These are phyloP conservation scores for Ennomos erosarius DNA, from an alignment of 2,888 invertebrate genomes.

Conservation along the genomic window DNA sequence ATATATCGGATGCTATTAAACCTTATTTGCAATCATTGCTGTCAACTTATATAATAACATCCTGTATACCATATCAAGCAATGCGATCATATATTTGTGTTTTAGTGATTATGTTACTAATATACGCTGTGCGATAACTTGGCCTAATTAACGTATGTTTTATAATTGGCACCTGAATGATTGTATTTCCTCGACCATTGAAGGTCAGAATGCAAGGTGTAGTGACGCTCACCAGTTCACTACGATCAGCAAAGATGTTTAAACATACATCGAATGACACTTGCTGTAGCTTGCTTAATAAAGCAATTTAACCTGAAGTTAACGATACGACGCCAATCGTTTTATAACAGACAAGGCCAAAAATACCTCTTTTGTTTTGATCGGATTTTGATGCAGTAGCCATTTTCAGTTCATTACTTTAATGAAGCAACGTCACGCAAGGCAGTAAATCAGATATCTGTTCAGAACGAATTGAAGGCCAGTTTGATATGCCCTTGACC, in stretches of 20 bases:
- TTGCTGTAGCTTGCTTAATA: constrained; percentile 8
- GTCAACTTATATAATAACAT: too few species aligned
- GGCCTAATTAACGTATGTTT: constrained; percentile 65
- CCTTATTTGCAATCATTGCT: neutral
- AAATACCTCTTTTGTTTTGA: constrained; percentile 30
- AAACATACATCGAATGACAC: constrained; percentile 51
- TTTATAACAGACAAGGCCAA: constrained; percentile 8
- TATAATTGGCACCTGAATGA: constrained; percentile 69
- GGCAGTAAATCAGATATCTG: constrained; percentile 55
- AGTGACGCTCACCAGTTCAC: constrained; percentile 66
- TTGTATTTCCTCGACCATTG: constrained; percentile 79
- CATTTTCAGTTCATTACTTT: constrained; percentile 41
- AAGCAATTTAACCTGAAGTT: constrained; percentile 23
- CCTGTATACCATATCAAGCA: constrained; percentile 47
- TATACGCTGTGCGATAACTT: constrained; percentile 70
- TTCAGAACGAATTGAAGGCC: constrained; percentile 64
- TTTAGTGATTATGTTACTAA: constrained; percentile 43
- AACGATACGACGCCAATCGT: constrained; percentile 22
- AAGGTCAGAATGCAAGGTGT: constrained; percentile 73
- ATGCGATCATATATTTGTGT: constrained; percentile 61
- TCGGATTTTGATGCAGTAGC: constrained; percentile 27
- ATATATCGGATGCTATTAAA: constrained; percentile 5
- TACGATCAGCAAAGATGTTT: constrained; percentile 51
- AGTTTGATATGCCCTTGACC: constrained; percentile 64
- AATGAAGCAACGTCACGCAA: constrained; percentile 63